Percentiles rank a stretch among this genome's conserved stretches.
These are phyloP conservation scores for Cotesia vestalis DNA, from an alignment of 1,140 invertebrate species.

Conservation along the genomic window DNA sequence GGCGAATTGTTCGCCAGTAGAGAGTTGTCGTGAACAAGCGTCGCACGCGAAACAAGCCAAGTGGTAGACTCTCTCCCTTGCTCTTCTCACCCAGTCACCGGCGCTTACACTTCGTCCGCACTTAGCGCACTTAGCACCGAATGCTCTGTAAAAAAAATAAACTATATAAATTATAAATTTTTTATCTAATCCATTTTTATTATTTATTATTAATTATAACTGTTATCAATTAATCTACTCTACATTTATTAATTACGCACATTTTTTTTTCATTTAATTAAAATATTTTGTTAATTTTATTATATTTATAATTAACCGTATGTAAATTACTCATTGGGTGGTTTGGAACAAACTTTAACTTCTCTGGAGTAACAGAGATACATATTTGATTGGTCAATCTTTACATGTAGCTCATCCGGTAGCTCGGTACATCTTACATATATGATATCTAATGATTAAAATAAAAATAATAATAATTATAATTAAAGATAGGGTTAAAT, in stretches of 20 bases:
- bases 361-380: slow-evolving; percentile 26
- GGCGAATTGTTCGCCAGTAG: slow-evolving; percentile 97
- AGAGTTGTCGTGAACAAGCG: slow-evolving; percentile 94
- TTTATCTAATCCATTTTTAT: not conserved
- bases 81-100: slow-evolving; percentile 96
- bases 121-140: slow-evolving; percentile 95
- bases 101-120: slow-evolving; percentile 91
- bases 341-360: slow-evolving; percentile 1
- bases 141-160: slow-evolving; percentile 75
- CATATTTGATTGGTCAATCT: slow-evolving; percentile 41
- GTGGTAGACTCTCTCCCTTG: slow-evolving; percentile 95
- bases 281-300: not conserved
- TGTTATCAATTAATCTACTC: not conserved
- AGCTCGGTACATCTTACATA: not conserved
- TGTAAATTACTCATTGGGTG: slow-evolving; percentile 32
- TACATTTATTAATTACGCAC: no score
- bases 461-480: no score
- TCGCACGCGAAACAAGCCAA: slow-evolving; percentile 98
- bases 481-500: not conserved
- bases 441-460: not conserved
- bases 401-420: not conserved
- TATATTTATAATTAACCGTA: not conserved
- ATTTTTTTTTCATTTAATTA: not conserved
- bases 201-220: not conserved
- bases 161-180: not conserved